Evolutionary conservation across 2,888 invertebrate species (phyloP), one percentile per base, ranked within the genome.

Genomic region (Troilus luridus): DNA sequence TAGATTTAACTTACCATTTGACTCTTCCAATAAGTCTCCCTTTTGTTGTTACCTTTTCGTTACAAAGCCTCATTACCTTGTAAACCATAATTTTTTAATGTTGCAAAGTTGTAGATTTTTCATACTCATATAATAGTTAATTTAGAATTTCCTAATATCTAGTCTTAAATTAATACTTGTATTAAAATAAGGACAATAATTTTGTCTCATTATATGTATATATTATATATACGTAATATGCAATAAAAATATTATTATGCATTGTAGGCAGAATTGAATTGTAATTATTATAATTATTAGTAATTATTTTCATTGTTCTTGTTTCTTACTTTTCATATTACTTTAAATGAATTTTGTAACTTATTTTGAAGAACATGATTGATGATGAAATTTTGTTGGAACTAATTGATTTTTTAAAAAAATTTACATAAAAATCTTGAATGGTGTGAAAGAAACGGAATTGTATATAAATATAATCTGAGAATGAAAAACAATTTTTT

Each of bases 91-190:
- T 72, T 54, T 24, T 54, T 24, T 64, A 62, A 64, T 89, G 21
- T 67, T 89, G 85, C 62, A 67, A 89, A 64, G n/a, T 77, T 77
- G 90, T 90, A 90, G 90, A 90, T 90, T 90, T 67, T 90, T 90
- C 90, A 90, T 90, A 90, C 90, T 90, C 72, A 77, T 58, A 58
- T 77, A 90, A 90, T 90, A 77, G 90, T 90, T 90, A 90, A 77
- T 77, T 90, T 90, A 90, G 90, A 90, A 67, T 88, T 90, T 90
- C 90, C 90, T 90, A 88, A 59, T 90, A 90, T 90, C 90, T 90
- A 90, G 90, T 90, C 90, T 90, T 90, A 90, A 90, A 90, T 90
- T 90, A 88, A 90, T 88, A 88, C 27, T 90, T 90, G 90, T 88
- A 56, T 90, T 88, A 56, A 88, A 90, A 90, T 90, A 81, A 60